Evolutionary conservation across 1,140 invertebrate species (phyloP).

Genomic region (Lordiphosa collinella): DNA sequence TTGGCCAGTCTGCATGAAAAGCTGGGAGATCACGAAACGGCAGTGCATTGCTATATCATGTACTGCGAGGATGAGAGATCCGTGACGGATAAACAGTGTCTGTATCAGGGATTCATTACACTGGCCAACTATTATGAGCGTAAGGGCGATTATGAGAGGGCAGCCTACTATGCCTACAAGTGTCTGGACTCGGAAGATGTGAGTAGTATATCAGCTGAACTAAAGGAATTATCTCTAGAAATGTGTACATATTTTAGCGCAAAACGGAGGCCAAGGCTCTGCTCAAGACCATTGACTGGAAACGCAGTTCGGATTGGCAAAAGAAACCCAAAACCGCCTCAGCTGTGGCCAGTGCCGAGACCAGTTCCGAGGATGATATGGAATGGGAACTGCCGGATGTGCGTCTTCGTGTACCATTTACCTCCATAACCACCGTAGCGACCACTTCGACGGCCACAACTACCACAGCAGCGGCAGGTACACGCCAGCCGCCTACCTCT

Average conservation of each 20-base stretch:
- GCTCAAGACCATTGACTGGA: conserved; percentile 89
- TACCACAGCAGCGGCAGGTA: conserved; percentile 1
- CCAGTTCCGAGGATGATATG: conserved; percentile 73
- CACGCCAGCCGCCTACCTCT: not conserved
- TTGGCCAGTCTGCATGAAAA: conserved; percentile 96
- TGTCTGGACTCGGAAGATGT: conserved; percentile 84
- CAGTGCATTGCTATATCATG: conserved; percentile 93
- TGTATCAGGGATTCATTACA: conserved; percentile 93
- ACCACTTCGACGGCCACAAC: conserved; percentile 11
- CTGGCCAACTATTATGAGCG: conserved; percentile 94
- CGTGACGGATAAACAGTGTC: conserved; percentile 87
- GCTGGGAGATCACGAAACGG: conserved; percentile 90
- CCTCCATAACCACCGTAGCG: conserved; percentile 9
- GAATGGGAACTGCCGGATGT: conserved; percentile 67
- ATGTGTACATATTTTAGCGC: conserved; percentile 82
- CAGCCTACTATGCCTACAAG: conserved; percentile 95
- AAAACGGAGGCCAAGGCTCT: conserved; percentile 95
- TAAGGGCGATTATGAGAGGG: conserved; percentile 89
- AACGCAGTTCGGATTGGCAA: conserved; percentile 79
- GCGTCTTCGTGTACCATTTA: conserved; percentile 27
- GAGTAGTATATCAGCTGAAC: not conserved
- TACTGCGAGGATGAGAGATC: conserved; percentile 90
- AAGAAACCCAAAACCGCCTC: conserved; percentile 41
- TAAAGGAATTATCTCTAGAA: not conserved
- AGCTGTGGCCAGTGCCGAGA: conserved; percentile 54